phyloP scores from a whole-genome alignment of 2,113 vertebrate genomes.

The Corydoras maculifer region DNA sequence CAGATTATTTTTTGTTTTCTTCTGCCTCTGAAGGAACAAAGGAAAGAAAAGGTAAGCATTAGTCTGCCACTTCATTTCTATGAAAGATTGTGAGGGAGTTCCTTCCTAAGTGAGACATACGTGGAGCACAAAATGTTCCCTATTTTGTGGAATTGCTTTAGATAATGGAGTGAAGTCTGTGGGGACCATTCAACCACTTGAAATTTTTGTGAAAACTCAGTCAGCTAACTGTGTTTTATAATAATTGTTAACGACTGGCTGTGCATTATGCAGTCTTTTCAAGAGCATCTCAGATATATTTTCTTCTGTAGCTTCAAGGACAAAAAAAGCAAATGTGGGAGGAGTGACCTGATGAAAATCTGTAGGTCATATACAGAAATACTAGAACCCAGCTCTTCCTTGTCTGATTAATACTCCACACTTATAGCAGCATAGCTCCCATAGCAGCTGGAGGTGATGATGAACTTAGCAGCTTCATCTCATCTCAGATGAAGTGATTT shows the following conservation, averaged over 20 bases:
- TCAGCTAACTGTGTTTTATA: not conserved
- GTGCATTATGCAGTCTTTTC: conserved; percentile 13
- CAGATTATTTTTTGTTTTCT: conserved; percentile 47
- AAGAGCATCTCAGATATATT: conserved; percentile 23
- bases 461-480: conserved; percentile 12
- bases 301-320: conserved; percentile 17
- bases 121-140: not conserved
- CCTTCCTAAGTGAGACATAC: conserved; percentile 11
- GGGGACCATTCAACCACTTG: conserved; percentile 1
- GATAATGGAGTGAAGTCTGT: not conserved
- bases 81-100: conserved; percentile 23
- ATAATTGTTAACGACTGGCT: conserved; percentile 1
- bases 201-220: not conserved
- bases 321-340: conserved; percentile 16
- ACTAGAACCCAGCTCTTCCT: conserved; percentile 9
- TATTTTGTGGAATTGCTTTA: not conserved
- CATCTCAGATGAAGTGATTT: conserved; percentile 28
- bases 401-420: conserved; percentile 4
- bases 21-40: conserved; percentile 41
- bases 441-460: conserved; percentile 26
- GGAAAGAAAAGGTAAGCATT: conserved; percentile 41
- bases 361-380: not conserved
- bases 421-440: not conserved
- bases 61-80: conserved; percentile 37
- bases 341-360: conserved; percentile 1